Percentiles rank a stretch among this genome's conserved stretches.
These are phyloP conservation scores for Drosophila cognata DNA, from an alignment of 2,888 invertebrate species.

Conservation along the genomic window DNA sequence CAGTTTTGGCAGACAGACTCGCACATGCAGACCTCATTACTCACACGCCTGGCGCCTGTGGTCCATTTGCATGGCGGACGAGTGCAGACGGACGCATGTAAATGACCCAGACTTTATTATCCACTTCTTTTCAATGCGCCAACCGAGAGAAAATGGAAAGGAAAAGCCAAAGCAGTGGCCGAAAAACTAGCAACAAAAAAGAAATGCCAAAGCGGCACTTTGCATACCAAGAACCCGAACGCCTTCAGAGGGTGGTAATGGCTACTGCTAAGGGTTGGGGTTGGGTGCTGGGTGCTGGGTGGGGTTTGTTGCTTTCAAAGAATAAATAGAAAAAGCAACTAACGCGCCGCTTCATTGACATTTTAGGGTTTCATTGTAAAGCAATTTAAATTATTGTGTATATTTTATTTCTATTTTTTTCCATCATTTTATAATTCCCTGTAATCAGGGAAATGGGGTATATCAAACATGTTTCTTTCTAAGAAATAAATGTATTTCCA, in stretches of 20 bases:
- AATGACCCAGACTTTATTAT: constrained; percentile 54
- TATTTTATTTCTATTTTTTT: constrained; percentile 64
- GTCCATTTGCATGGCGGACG: constrained; percentile 36
- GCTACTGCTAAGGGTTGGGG: not conserved
- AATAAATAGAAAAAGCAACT: constrained; percentile 72
- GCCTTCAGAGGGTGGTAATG: constrained; percentile 17
- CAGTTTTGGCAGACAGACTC: constrained; percentile 28
- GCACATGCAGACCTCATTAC: constrained; percentile 46
- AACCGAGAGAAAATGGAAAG: constrained; percentile 44
- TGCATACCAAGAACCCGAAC: constrained; percentile 68
- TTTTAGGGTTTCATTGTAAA: constrained; percentile 80
- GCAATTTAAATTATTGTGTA: constrained; percentile 80
- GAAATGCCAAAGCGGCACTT: constrained; percentile 64
- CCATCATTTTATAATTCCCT: constrained; percentile 10
- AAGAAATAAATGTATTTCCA: not conserved
- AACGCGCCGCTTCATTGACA: constrained; percentile 72
- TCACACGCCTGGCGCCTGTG: constrained; percentile 50
- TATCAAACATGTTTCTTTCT: not conserved
- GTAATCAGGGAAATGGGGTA: not conserved
- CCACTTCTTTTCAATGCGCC: constrained; percentile 61
- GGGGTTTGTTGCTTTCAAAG: constrained; percentile 8
- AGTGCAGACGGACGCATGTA: constrained; percentile 13
- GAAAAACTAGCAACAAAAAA: constrained; percentile 10
- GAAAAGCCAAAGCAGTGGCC: constrained; percentile 47
- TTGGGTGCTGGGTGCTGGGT: not conserved